These are phyloP conservation scores for Cinclus mexicanus DNA, from an alignment of 2,113 vertebrate genomes.

Conservation along the genomic window DNA sequence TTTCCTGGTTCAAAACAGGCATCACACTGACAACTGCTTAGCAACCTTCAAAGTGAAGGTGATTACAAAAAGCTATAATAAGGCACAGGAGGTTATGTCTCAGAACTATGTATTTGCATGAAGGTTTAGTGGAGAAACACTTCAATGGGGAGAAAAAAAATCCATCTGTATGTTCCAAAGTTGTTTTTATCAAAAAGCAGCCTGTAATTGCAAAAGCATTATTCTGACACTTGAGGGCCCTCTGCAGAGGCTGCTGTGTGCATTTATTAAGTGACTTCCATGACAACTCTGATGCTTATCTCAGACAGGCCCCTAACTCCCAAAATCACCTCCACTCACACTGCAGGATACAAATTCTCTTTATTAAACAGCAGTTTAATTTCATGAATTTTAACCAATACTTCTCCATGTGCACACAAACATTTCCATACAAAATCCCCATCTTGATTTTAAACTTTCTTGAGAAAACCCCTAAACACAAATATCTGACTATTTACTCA, in stretches of 20 bases:
- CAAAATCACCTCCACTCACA: background rate
- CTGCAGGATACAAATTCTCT: background rate
- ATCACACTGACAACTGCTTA: background rate
- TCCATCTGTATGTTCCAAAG: background rate
- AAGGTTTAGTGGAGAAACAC: background rate
- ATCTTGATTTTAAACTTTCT: background rate
- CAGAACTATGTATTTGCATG: background rate
- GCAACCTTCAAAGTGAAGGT: slow-evolving; percentile 19
- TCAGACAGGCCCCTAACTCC: background rate
- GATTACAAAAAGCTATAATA: background rate
- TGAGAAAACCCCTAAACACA: background rate
- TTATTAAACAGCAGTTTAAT: background rate
- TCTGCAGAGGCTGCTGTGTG: background rate
- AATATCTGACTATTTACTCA: background rate
- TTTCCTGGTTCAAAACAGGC: background rate
- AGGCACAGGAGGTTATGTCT: background rate
- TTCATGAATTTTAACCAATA: background rate
- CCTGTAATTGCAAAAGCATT: background rate
- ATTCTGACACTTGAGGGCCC: background rate
- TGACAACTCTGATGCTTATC: background rate
- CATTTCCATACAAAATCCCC: background rate
- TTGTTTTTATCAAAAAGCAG: background rate
- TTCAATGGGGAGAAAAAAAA: background rate
- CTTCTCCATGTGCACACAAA: background rate
- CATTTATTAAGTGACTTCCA: background rate